These are phyloP conservation scores for Phaethornis superciliosus DNA, from an alignment of 2,113 vertebrate genomes.

Conservation along the genomic window DNA sequence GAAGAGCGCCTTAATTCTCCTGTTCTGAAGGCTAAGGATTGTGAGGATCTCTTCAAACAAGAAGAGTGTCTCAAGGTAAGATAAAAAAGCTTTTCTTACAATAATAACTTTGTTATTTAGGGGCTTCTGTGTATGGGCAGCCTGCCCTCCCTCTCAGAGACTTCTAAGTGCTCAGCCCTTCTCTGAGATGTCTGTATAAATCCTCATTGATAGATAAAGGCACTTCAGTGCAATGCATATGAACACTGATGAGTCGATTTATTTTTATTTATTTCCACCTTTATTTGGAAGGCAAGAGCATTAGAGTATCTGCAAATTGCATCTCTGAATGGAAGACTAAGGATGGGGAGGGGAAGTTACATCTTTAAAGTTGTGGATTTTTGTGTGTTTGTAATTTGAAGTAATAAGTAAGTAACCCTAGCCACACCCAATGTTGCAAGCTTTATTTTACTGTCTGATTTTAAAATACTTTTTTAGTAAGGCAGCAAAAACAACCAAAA, in stretches of 20 bases:
- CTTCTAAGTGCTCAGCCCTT: not conserved
- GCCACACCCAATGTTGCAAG: not conserved
- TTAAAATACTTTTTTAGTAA: not conserved
- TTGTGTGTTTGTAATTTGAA: not conserved
- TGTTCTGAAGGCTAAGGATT: slow-evolving; percentile 85
- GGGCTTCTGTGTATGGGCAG: not conserved
- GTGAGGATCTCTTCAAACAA: slow-evolving; percentile 88
- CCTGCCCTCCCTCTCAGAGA: not conserved
- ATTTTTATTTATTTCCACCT: not conserved
- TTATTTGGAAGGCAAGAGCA: not conserved
- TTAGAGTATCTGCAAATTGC: not conserved
- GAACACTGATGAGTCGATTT: not conserved
- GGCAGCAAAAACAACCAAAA: not conserved
- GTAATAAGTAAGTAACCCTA: not conserved
- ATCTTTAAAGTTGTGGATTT: not conserved
- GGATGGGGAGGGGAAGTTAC: not conserved
- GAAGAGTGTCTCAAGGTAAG: slow-evolving; percentile 93
- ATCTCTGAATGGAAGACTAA: not conserved
- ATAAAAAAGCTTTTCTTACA: not conserved
- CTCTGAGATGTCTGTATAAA: not conserved
- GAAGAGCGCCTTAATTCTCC: slow-evolving; percentile 90
- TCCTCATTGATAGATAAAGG: not conserved
- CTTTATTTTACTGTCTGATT: not conserved
- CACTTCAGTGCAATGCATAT: not conserved
- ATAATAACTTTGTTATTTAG: fast-evolving